Conservation (phyloP, 53 echinoderm and acorn worm species). For the Pentamera pediparva region DNA sequence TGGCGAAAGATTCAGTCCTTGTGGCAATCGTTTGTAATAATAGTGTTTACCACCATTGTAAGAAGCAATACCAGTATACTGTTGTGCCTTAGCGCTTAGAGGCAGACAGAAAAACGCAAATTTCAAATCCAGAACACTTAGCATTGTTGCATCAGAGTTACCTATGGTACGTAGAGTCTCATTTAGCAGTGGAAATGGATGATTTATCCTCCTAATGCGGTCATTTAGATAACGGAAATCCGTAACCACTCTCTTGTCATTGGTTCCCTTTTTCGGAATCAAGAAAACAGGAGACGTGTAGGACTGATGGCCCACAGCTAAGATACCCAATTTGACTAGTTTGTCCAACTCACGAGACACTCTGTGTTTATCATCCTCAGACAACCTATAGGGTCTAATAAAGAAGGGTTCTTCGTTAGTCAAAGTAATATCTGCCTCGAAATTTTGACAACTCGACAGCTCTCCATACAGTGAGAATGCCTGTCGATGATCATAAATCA, state of each 20-base stretch:
- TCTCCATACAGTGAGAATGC: conserved; percentile 41
- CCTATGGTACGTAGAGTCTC: conserved; percentile 34
- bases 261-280: conserved; percentile 25
- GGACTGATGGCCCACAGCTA: too few relatives aligned
- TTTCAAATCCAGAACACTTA: conserved; percentile 36
- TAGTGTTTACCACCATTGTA: neutral
- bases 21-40: too few relatives aligned
- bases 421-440: too few relatives aligned
- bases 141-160: conserved; percentile 19
- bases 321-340: conserved; percentile 36
- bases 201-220: conserved; percentile 12
- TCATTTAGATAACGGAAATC: conserved; percentile 41
- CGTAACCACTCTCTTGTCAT: conserved; percentile 37
- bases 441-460: conserved; percentile 36
- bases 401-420: too few relatives aligned
- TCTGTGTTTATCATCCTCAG: conserved; percentile 3
- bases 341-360: conserved; percentile 25
- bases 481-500: conserved; percentile 8
- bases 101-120: neutral
- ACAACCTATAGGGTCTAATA: too few relatives aligned
- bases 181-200: conserved; percentile 19
- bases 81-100: neutral
- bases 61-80: too few relatives aligned
- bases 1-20: neutral
- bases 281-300: conserved; percentile 40